Evolutionary conservation across 2,888 invertebrate genomes (phyloP).

Genomic region (Congeria kusceri): DNA sequence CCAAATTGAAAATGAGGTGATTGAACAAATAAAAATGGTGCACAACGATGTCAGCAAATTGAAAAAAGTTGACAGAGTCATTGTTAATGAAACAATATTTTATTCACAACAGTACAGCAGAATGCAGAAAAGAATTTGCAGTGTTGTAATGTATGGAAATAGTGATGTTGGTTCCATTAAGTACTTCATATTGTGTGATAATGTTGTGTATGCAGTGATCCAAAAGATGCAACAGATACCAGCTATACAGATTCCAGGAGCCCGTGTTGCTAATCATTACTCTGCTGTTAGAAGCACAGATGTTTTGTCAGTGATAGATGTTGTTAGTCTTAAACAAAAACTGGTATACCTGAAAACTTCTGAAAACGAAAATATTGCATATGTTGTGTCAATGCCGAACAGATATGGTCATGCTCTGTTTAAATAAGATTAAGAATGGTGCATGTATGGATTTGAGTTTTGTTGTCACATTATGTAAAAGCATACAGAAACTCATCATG

Average conservation of each 20-base stretch:
- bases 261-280: slow-evolving; percentile 8
- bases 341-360: background rate
- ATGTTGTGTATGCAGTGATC: slow-evolving; percentile 26
- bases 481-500: no score
- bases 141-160: slow-evolving; percentile 24
- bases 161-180: slow-evolving; percentile 17
- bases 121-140: slow-evolving; percentile 31
- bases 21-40: slow-evolving; percentile 1
- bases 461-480: no score
- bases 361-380: background rate
- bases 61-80: slow-evolving; percentile 29
- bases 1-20: background rate
- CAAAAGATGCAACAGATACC: slow-evolving; percentile 30
- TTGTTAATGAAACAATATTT: slow-evolving; percentile 28
- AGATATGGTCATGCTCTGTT: background rate
- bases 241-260: slow-evolving; percentile 12
- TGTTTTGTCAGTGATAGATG: slow-evolving; percentile 15
- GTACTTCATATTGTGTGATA: slow-evolving; percentile 12
- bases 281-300: slow-evolving; percentile 5
- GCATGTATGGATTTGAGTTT: no score
- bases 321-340: background rate
- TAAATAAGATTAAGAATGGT: no score
- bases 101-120: slow-evolving; percentile 21
- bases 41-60: slow-evolving; percentile 15
- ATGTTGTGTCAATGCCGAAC: background rate